Evolutionary conservation across 2,888 invertebrate species (phyloP), one percentile per base, ranked within the genome.

Genomic region (Proisotoma minuta): DNA sequence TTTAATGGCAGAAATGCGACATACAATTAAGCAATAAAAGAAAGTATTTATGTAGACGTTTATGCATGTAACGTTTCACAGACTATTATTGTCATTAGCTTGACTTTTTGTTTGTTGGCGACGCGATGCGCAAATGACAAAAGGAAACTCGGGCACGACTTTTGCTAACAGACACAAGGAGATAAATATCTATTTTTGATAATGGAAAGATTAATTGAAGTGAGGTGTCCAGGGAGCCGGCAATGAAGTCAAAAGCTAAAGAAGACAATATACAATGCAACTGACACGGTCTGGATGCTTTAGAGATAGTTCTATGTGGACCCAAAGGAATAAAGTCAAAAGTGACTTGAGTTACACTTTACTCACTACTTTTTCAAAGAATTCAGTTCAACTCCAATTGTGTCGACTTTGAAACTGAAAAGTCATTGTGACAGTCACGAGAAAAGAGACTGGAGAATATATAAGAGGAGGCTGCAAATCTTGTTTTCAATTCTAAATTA

Each of bases 401-500:
- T 34, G 8, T 34, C 34, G 8, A 10, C 34, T 34, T 34, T 34
- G 34, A 34, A 34, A 34, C 27, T 54, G 54, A 54, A 54, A 54
- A 54, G 54, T 54, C 54, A 54, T 54, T 54, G 54, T 54, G 54
- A 54, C 54, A 54, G 54, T 54, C 54, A 54, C 54, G 54, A 54
- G 54, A 29, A 51, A 20, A 8, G 51, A 27, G 28, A 10, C 34
- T 34, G 12, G 8, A n/a, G n/a, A 10, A 5, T 18, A 8, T 10
- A 8, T 54, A 39, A 39, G 39, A 47, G 54, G 54, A 26, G 3
- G 39, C 3, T 22, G 28, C 5, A 4, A 22, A 5, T 49, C 24
- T 23, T 18, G 24, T 23, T 20, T 28, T 34, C 27, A 54, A 15
- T 28, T 34, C 18, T 34, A 54, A 54, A 54, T 54, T 12, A 54